Evolutionary conservation across 2,113 vertebrate genomes (phyloP).

Genomic region (Willisornis vidua): DNA sequence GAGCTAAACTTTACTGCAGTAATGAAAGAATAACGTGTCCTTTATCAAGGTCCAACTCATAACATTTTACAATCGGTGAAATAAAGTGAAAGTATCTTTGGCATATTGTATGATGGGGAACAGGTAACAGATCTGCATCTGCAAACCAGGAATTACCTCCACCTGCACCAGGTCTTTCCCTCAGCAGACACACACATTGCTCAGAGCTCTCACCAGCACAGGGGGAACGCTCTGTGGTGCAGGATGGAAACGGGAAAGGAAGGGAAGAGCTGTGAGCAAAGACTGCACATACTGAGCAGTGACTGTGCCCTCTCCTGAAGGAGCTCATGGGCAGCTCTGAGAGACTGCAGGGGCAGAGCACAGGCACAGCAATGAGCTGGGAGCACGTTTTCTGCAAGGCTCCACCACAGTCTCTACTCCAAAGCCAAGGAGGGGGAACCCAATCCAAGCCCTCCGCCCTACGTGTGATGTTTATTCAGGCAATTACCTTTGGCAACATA

Average conservation of each 20-base stretch:
- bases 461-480: not conserved
- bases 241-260: not conserved
- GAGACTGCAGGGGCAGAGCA: not conserved
- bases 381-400: not conserved
- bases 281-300: not conserved
- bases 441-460: not conserved
- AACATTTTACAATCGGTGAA: not conserved
- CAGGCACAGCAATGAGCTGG: not conserved
- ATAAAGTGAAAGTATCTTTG: not conserved
- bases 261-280: not conserved
- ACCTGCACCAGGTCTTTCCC: not conserved
- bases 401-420: not conserved
- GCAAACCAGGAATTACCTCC: not conserved
- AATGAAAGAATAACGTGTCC: not conserved
- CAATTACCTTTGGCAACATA: conserved; percentile 14
- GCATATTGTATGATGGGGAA: not conserved
- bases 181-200: fast-evolving
- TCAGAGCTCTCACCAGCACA: not conserved
- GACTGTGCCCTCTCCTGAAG: not conserved
- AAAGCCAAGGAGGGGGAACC: not conserved
- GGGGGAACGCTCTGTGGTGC: not conserved
- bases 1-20: not conserved
- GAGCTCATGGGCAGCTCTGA: not conserved
- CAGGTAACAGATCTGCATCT: not conserved
- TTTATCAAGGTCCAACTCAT: not conserved